These are phyloP conservation scores for Polyommatus icarus DNA, from an alignment of 2,888 invertebrate species.

Conservation along the genomic window DNA sequence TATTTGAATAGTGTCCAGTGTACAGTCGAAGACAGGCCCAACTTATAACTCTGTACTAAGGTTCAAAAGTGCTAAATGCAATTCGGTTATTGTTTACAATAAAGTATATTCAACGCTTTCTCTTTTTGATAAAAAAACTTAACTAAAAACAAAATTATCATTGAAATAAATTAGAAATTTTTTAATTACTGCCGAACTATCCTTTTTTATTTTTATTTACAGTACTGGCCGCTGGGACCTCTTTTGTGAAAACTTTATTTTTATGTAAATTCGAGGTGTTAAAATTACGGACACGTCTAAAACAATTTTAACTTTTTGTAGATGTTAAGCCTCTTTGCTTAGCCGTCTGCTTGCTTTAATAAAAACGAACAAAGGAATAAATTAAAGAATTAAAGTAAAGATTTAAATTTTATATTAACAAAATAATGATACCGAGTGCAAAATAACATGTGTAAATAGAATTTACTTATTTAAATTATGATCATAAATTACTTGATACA, in stretches of 20 bases:
- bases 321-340: background rate
- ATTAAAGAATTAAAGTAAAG: background rate
- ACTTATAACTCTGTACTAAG: too few relatives aligned
- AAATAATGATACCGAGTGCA: background rate
- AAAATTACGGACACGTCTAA: constrained; percentile 11
- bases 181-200: background rate
- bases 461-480: too few relatives aligned
- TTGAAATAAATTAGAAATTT: constrained; percentile 6
- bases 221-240: background rate
- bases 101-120: background rate
- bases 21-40: too few relatives aligned
- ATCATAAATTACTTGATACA: too few relatives aligned
- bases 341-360: background rate
- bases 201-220: background rate
- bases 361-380: constrained; percentile 17
- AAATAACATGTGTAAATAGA: too few relatives aligned
- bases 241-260: constrained; percentile 14
- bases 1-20: too few relatives aligned
- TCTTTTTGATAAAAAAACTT: background rate
- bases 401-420: constrained; percentile 14
- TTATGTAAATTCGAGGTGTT: constrained; percentile 25
- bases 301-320: background rate
- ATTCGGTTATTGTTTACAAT: too few relatives aligned
- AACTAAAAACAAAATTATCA: background rate
- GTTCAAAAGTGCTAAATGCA: too few relatives aligned